A percentile compares a stretch with the other conserved stretches of the same genome.
phyloP scores from a whole-genome alignment of 2,888 invertebrate genomes.

The Selenia dentaria region DNA sequence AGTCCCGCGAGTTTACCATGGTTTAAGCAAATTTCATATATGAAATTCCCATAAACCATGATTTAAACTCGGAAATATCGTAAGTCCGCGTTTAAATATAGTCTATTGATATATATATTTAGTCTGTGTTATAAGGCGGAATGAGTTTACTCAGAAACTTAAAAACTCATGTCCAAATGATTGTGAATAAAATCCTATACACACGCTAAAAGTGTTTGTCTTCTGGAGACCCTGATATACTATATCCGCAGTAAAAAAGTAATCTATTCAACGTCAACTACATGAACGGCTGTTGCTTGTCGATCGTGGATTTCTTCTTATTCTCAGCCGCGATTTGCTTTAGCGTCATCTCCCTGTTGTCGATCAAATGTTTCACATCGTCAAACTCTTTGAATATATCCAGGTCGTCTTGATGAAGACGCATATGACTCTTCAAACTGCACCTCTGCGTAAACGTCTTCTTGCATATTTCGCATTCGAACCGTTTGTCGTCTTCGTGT shows the following conservation, averaged over 20 bases:
- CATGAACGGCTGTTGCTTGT: conserved; percentile 48
- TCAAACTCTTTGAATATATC: conserved; percentile 80
- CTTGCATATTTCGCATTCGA: conserved; percentile 71
- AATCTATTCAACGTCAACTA: not conserved
- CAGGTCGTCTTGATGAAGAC: conserved; percentile 72
- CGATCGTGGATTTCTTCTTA: conserved; percentile 57
- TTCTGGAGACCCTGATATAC: not conserved
- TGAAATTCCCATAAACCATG: no score
- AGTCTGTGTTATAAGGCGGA: no score
- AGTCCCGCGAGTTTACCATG: no score
- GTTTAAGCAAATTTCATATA: no score
- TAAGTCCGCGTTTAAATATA: no score
- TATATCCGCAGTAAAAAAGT: not conserved
- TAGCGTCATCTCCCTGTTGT: conserved; percentile 71
- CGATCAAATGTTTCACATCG: conserved; percentile 75
- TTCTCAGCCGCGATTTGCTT: conserved; percentile 75
- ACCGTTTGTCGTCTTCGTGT: conserved; percentile 67
- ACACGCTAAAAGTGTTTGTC: no score
- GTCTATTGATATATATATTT: no score
- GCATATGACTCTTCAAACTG: conserved; percentile 69
- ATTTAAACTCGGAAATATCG: no score
- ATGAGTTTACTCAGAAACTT: no score
- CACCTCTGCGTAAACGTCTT: conserved; percentile 75
- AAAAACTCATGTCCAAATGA: no score
- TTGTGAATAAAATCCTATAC: no score